A percentile compares a stretch with the other conserved stretches of the same genome.
Conservation (phyloP, 1,140 invertebrate genomes). For the Capitella teleta region DNA sequence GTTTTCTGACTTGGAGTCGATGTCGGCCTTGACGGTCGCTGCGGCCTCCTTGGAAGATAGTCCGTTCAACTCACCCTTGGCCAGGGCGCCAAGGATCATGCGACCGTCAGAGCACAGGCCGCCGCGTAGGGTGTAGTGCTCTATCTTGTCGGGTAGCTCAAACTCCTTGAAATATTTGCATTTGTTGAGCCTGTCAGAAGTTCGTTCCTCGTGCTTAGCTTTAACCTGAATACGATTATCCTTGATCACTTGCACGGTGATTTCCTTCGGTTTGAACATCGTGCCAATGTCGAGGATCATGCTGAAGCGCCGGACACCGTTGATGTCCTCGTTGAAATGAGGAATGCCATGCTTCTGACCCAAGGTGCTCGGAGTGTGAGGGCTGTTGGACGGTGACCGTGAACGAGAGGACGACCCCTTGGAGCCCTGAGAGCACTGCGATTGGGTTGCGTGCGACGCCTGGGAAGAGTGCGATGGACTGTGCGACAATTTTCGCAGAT, state of each 20-base stretch:
- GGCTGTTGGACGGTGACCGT: conserved; percentile 1
- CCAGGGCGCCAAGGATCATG: conserved; percentile 10
- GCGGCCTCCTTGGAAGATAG: conserved; percentile 8
- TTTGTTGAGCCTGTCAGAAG: conserved; percentile 11
- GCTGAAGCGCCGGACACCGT: conserved; percentile 5
- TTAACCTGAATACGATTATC: conserved; percentile 13
- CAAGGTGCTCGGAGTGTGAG: background rate
- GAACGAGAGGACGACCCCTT: background rate
- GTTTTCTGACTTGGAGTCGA: background rate
- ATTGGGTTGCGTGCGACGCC: background rate
- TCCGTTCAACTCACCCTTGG: conserved; percentile 4
- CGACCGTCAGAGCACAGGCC: conserved; percentile 10
- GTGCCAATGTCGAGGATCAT: conserved; percentile 11
- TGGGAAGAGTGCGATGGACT: conserved; percentile 13
- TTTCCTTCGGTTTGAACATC: conserved; percentile 13
- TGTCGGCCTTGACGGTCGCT: conserved; percentile 1
- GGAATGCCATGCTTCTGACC: conserved; percentile 12
- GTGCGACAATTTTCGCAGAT: conserved; percentile 12
- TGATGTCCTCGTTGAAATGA: conserved; percentile 8
- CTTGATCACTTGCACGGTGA: conserved; percentile 13
- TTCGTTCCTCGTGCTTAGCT: conserved; percentile 13
- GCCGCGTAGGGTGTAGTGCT: conserved; percentile 10
- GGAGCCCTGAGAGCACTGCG: background rate
- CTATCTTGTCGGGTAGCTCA: conserved; percentile 12
- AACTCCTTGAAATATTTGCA: conserved; percentile 12